Base-by-base conservation (phyloP, 2,888 invertebrate species). In the Chromoteleia sp. region DNA sequence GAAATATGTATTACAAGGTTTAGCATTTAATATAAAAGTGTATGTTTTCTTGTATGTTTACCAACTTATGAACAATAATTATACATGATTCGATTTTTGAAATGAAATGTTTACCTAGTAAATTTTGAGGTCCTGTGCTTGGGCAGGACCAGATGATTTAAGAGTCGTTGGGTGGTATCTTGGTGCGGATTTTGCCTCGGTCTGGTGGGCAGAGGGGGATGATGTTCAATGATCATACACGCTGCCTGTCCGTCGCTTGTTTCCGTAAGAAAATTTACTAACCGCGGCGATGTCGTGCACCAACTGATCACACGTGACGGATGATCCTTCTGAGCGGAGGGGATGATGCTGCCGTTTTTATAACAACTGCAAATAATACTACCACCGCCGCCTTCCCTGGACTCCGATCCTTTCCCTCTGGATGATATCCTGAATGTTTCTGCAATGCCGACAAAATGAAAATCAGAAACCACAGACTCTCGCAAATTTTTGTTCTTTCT, bases 391-490 rank as follows among this genome's bases (percentile, higher is more conserved):
- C 90, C 91, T 91, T 90, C 91, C 85, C 90, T 91, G 88, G 88
- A 90, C 90, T 88, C 91, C 90, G 89, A 88, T 90, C 91, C 90
- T 91, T 91, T 96, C 96, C 96, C 96, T 96, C 96, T 96, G 96
- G 96, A 96, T 96, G 96, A 96, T 96, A 91, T 91, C 91, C 91
- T 91, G 91, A 96, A 96, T 97, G 95, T 96, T 96, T 97, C 97
- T 97, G 77, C 41, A 61, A 41, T n/a, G n/a, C n/a, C n/a, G n/a
- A n/a, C 5, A 45, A 45, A 45, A 17, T 45, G n/a, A n/a, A n/a
- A n/a, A n/a, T n/a, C n/a, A n/a, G n/a, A n/a, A n/a, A n/a, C n/a
- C n/a, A n/a, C n/a, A n/a, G n/a, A n/a, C n/a, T n/a, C n/a, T n/a
- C n/a, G n/a, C n/a, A n/a, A n/a, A n/a, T n/a, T n/a, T n/a, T n/a